Evolutionary conservation across 2,888 invertebrate species (phyloP), one percentile per base, ranked within the genome.

Genomic region (Chesias legatella): DNA sequence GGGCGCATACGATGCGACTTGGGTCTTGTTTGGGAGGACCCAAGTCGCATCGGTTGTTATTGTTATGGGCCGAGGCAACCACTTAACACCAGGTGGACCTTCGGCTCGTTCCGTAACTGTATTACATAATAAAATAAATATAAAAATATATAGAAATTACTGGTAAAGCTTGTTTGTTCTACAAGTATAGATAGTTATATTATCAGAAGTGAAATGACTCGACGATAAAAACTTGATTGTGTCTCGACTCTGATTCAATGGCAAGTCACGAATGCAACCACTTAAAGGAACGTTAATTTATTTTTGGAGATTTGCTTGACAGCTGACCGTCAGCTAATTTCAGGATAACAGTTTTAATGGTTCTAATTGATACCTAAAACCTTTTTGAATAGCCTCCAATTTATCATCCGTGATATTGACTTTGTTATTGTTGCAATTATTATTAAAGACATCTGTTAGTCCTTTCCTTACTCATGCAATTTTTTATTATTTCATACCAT

Each of bases 191-290:
- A 17, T 17, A 17, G 13, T 3, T 2, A 17, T 58, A 63, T 72
- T 80, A 79, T 79, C 82, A 67, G 66, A 70, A 60, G 65, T 56
- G 63, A 73, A 74, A 71, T 73, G 76, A 75, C 67, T 60, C 58
- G 48, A 56, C 73, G 74, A 79, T 79, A 72, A 74, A n/a, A 66
- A 71, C 13, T 17, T 17, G 13, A 67, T 68, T 65, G 66, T 64
- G 53, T 61, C 56, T 61, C 56, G 56, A 56, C 56, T 63, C 58
- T 61, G 71, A 70, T 74, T 76, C 76, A 78, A 66, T 65, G 73
- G 52, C 73, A 67, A 60, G 83, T 85, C 86, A 86, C 86, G 86
- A 83, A 65, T 73, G 52, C 58, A 73, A 60, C 78, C 82, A 78
- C 81, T 83, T 80, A 74, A 71, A 69, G 73, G 68, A 72, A 73